These are phyloP conservation scores for Cryptocephalus primarius DNA, from an alignment of 2,888 invertebrate genomes.

Conservation along the genomic window DNA sequence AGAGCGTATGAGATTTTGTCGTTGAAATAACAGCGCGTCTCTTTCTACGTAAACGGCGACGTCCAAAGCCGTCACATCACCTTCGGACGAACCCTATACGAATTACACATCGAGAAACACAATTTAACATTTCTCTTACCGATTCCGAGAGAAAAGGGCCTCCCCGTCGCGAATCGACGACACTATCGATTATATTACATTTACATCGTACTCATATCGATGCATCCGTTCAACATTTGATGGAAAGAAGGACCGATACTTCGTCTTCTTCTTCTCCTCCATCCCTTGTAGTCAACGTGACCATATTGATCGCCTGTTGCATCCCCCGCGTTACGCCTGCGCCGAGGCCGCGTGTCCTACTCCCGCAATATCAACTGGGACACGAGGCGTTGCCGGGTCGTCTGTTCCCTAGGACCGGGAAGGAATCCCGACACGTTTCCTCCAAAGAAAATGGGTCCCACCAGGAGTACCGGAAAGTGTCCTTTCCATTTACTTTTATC, in stretches of 20 bases:
- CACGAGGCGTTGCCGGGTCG: not conserved
- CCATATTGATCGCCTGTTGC: conserved; percentile 35
- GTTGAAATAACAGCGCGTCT: too few species aligned
- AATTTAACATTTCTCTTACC: too few species aligned
- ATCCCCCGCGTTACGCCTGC: conserved; percentile 20
- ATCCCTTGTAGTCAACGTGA: conserved; percentile 1
- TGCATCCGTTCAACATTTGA: not conserved
- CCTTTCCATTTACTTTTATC: not conserved
- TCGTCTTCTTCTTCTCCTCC: not conserved
- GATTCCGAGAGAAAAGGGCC: too few species aligned
- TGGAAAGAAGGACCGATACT: not conserved
- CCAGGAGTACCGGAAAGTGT: not conserved
- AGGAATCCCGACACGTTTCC: not conserved
- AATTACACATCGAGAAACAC: too few species aligned
- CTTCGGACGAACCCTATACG: too few species aligned
- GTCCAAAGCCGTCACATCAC: too few species aligned
- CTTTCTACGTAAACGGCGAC: too few species aligned
- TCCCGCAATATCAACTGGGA: conserved; percentile 17
- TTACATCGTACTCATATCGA: too few species aligned
- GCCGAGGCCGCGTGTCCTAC: conserved; percentile 26
- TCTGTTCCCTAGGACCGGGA: not conserved
- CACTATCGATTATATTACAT: too few species aligned
- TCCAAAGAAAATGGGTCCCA: not conserved
- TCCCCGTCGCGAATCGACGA: too few species aligned
- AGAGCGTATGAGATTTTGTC: too few species aligned